phyloP scores from a whole-genome alignment of 1,140 invertebrate species.

The Stegodyphus mimosarum region DNA sequence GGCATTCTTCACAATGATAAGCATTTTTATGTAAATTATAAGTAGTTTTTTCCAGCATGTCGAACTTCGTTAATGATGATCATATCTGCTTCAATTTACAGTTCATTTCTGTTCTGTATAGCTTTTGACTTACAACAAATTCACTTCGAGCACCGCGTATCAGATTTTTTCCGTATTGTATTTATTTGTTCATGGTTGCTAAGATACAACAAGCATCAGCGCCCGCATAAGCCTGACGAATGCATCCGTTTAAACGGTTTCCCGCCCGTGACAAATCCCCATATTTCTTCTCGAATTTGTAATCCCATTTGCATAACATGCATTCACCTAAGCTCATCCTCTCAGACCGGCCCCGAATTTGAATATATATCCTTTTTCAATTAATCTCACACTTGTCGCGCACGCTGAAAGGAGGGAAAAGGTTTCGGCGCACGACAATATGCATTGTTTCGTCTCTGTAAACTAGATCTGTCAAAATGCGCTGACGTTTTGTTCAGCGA shows the following conservation, averaged over 20 bases:
- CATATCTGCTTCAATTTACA: no score
- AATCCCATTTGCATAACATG: conserved; percentile 43
- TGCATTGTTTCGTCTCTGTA: conserved; percentile 50
- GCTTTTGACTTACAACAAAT: no score
- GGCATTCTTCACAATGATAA: no score
- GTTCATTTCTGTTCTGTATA: no score
- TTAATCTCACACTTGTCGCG: conserved; percentile 46
- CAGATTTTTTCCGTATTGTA: no score
- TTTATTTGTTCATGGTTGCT: not conserved
- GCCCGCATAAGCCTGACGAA: not conserved
- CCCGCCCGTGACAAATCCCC: not conserved
- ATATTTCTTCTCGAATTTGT: not conserved
- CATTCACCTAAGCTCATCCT: conserved; percentile 7
- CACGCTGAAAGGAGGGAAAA: conserved; percentile 23
- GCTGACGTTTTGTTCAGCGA: conserved; percentile 52
- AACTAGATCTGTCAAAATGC: conserved; percentile 58
- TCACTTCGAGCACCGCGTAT: no score
- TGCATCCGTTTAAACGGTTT: not conserved
- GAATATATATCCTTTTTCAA: conserved; percentile 37
- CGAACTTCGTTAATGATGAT: no score
- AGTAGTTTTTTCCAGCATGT: no score
- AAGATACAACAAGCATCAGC: not conserved
- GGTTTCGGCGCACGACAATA: conserved; percentile 18
- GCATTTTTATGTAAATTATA: no score
- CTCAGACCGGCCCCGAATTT: conserved; percentile 8